Evolutionary conservation across 2,113 vertebrate species (phyloP), one percentile per base, ranked within the genome.

Genomic region (Scomber japonicus): DNA sequence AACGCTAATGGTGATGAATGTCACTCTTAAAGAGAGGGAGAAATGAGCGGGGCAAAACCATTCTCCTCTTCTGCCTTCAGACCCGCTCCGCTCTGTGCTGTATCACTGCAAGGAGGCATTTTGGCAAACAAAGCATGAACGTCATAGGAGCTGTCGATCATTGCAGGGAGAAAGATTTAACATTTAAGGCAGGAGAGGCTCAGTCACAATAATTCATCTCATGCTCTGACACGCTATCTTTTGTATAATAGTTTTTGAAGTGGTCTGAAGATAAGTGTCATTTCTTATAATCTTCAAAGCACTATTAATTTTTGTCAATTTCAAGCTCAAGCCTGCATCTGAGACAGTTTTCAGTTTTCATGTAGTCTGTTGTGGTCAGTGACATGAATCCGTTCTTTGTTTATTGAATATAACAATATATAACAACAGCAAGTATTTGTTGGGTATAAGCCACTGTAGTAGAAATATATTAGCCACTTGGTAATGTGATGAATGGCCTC

Each of bases 1-100:
- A 84, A 79, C 65, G 30, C 72, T 93, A 92, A 94, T 86, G 90
- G 79, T 82, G 86, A 91, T 84, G 69, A 87, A 92, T 92, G 81
- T 54, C 31, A 5, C 81, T 72, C 69, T 49, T 65, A 80, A 71
- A 59, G 27, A 82, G 74, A 51, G 45, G 45, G 71, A 83, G 75
- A 70, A 83, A 83, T 16, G n/a, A 64, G 56, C 68, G 21, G 71
- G 84, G 57, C n/a, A 74, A 65, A 65, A 83, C 80, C 49, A 5
- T 77, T 69, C 66, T 66, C 59, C 56, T 61, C 60, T 49, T 35
- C 60, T 11, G 19, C 62, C 70, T 60, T 69, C 56, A 66, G 67
- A 75, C 27, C 61, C 3, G 10, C 49, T 75, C 2, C 14, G 27
- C 60, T 45, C 72, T 46, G 51, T 11, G 1, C 46, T 44, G 49